These are phyloP conservation scores for Epistrophella euchroma DNA, from an alignment of 2,888 invertebrate species.

Conservation along the genomic window DNA sequence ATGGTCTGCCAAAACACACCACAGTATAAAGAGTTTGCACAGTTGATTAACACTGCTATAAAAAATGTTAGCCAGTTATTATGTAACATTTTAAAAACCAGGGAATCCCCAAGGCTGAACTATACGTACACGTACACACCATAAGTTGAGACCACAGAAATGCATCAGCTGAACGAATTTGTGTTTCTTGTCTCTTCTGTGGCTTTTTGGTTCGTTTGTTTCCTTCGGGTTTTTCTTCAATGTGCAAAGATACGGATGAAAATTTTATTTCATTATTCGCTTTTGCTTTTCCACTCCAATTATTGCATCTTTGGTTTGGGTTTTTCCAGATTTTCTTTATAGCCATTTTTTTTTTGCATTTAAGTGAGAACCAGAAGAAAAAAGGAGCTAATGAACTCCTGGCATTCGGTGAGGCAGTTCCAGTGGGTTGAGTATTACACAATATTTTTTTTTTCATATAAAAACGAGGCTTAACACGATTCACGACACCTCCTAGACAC, in stretches of 20 bases:
- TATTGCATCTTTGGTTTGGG: slow-evolving; percentile 37
- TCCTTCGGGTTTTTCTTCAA: slow-evolving; percentile 35
- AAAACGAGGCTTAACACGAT: slow-evolving; percentile 20
- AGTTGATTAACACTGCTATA: slow-evolving; percentile 19
- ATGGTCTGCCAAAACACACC: slow-evolving; percentile 20
- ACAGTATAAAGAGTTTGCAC: not conserved
- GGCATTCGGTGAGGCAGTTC: not conserved
- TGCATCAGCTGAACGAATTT: slow-evolving; percentile 17
- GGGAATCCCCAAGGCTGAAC: slow-evolving; percentile 72
- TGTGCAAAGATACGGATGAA: slow-evolving; percentile 9
- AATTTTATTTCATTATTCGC: slow-evolving; percentile 19
- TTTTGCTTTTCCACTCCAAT: slow-evolving; percentile 55
- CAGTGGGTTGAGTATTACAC: slow-evolving; percentile 36
- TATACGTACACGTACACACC: not conserved
- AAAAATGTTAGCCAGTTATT: slow-evolving; percentile 11
- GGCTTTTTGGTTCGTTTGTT: slow-evolving; percentile 27
- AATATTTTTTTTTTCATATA: not conserved
- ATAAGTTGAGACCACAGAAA: slow-evolving; percentile 12
- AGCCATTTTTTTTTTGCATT: slow-evolving; percentile 21
- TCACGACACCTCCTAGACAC: slow-evolving; percentile 35
- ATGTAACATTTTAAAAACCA: slow-evolving; percentile 33
- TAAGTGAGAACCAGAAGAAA: not conserved
- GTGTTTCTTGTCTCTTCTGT: slow-evolving; percentile 18
- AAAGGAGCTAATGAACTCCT: slow-evolving; percentile 37
- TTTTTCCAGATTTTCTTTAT: slow-evolving; percentile 64